Evolutionary conservation across 2,888 invertebrate species (phyloP).

Genomic region (Chloroclysta siterata): DNA sequence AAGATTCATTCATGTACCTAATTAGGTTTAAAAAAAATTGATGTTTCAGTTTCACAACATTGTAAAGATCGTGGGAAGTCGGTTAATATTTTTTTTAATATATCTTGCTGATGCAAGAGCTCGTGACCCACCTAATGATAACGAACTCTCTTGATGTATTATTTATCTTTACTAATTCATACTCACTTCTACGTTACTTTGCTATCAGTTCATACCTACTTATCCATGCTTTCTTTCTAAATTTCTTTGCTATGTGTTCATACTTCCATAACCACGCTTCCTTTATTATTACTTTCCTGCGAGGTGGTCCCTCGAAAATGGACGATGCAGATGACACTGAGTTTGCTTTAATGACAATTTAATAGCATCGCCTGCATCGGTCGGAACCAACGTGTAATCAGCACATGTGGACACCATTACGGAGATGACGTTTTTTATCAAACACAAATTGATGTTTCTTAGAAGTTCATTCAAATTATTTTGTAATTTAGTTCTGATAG

Average conservation of each 20-base stretch:
- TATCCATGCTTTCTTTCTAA: no score
- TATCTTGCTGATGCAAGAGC: no score
- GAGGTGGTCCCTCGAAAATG: conserved; percentile 53
- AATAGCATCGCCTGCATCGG: conserved; percentile 80
- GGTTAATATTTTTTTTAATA: no score
- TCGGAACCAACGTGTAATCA: conserved; percentile 76
- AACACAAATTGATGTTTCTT: conserved; percentile 63
- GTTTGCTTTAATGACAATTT: conserved; percentile 83
- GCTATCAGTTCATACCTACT: no score
- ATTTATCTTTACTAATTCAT: no score
- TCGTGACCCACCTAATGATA: no score
- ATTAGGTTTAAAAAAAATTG: no score
- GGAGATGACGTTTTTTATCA: conserved; percentile 67
- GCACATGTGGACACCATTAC: conserved; percentile 74
- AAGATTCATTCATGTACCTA: no score
- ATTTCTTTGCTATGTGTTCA: background rate
- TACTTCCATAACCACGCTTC: background rate
- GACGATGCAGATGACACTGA: conserved; percentile 78
- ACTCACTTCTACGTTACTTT: no score
- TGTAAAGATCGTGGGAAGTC: no score
- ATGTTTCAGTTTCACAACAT: no score
- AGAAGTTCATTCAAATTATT: conserved; percentile 59
- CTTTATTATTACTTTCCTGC: conserved; percentile 3
- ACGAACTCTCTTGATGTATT: no score
- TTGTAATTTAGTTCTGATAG: conserved; percentile 46